These are phyloP conservation scores for Microtus oregoni DNA, from an alignment of 2,113 vertebrate genomes.

Conservation along the genomic window DNA sequence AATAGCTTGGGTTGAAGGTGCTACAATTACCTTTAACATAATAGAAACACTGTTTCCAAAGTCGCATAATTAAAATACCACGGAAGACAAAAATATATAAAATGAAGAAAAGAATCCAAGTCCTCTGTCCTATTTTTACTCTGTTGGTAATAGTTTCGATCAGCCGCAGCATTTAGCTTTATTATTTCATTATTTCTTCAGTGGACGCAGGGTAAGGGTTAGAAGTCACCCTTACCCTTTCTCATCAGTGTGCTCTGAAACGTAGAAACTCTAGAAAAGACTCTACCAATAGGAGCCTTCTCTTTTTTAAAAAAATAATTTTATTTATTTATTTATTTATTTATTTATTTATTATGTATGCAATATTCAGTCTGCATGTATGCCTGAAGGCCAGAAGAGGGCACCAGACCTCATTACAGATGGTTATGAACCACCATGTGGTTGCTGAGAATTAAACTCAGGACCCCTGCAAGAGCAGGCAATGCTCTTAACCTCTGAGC, in stretches of 20 bases:
- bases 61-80: constrained; percentile 31
- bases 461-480: too few relatives aligned
- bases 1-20: not conserved
- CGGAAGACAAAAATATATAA: not conserved
- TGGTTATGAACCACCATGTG: too few relatives aligned
- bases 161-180: not conserved
- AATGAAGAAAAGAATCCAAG: constrained; percentile 26
- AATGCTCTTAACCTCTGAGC: too few relatives aligned
- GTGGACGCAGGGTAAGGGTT: not conserved
- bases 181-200: not conserved
- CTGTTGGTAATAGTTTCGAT: constrained; percentile 23
- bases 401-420: too few relatives aligned
- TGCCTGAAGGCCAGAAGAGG: too few relatives aligned
- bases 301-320: not conserved
- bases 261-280: constrained; percentile 36
- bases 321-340: too few relatives aligned
- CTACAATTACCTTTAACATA: constrained; percentile 45
- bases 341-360: too few relatives aligned
- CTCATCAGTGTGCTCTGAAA: constrained; percentile 19
- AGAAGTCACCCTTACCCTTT: not conserved
- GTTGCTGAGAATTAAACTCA: too few relatives aligned
- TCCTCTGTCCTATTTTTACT: constrained; percentile 31
- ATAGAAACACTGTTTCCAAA: constrained; percentile 37
- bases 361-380: too few relatives aligned
- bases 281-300: not conserved